Evolutionary conservation across 2,888 invertebrate genomes (phyloP).

Genomic region (Hesperia comma): DNA sequence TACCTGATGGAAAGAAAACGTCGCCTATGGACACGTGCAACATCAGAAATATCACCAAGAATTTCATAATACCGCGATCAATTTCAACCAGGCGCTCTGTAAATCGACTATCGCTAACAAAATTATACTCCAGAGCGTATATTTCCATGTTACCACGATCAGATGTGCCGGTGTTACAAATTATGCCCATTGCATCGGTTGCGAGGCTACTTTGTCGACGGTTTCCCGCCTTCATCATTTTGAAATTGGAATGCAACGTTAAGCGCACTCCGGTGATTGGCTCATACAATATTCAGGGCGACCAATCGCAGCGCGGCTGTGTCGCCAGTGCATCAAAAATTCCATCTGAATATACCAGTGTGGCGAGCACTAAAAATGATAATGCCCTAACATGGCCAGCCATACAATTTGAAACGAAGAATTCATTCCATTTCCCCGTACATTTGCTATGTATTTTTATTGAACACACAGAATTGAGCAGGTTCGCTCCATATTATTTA

Average conservation of each 20-base stretch:
- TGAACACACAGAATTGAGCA: constrained; percentile 70
- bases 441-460: constrained; percentile 79
- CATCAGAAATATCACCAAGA: neutral
- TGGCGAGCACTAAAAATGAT: constrained; percentile 84
- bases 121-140: constrained; percentile 19
- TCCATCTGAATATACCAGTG: constrained; percentile 83
- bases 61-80: constrained; percentile 15
- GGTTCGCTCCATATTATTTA: constrained; percentile 74
- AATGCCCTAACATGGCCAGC: constrained; percentile 80
- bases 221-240: constrained; percentile 68
- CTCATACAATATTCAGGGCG: constrained; percentile 82
- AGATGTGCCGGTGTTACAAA: constrained; percentile 50
- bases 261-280: constrained; percentile 81
- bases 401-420: constrained; percentile 83
- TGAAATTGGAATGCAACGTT: constrained; percentile 82
- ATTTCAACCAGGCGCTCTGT: constrained; percentile 3
- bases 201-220: constrained; percentile 35
- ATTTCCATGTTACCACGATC: constrained; percentile 29
- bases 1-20: too few relatives aligned
- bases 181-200: constrained; percentile 59
- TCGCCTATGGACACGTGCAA: too few relatives aligned
- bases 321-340: constrained; percentile 85
- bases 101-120: constrained; percentile 22
- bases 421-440: constrained; percentile 79
- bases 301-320: constrained; percentile 80